Base-by-base conservation (phyloP, 2,113 vertebrate genomes). In the Morone saxatilis region DNA sequence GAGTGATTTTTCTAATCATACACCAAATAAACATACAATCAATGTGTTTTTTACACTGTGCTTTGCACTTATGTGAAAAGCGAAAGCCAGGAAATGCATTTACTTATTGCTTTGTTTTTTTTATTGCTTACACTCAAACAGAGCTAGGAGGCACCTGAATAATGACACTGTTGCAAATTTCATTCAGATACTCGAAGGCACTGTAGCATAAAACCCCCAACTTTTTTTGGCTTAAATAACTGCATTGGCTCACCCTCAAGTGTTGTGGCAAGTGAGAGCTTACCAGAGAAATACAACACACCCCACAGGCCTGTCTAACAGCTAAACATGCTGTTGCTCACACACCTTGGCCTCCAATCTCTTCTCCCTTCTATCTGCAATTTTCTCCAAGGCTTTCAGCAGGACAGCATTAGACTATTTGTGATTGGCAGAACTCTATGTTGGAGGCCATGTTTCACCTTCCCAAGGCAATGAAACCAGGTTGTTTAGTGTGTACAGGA, bases 261-360 rank as follows among this genome's bases (percentile, higher is more conserved):
- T 70, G 59, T 45, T 71, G 25, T 80, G 41, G 65, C 22, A 60
- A 70, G 63, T 45, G 65, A 69, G 67, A 61, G 71, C 53, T 70
- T 36, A 60, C 54, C 53, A 62, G 50, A 59, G 73, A 78, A 51
- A 70, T 17, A 73, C n/a, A 59, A 20, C 22, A 48, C 69, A 51
- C 48, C 38, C 71, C 68, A 70, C 16, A 47, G 71, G 36, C 41
- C 6, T 1, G 8, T 43, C 54, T 48, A 31, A 48, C 41, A 60
- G 20, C 17, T 45, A 17, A 50, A 62, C 68, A 61, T 41, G 66
- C 70, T 69, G 81, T 38, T 81, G 50, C 54, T 76, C 66, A 14
- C 20, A 65, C 61, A 60, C 61, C 53, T 22, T 41, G 45, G 16
- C 50, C 45, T 87, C 19, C 60, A 73, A 12, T 76, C n/a, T 71